phyloP scores from a whole-genome alignment of 2,113 vertebrate species.

The Ranitomeya imitator region DNA sequence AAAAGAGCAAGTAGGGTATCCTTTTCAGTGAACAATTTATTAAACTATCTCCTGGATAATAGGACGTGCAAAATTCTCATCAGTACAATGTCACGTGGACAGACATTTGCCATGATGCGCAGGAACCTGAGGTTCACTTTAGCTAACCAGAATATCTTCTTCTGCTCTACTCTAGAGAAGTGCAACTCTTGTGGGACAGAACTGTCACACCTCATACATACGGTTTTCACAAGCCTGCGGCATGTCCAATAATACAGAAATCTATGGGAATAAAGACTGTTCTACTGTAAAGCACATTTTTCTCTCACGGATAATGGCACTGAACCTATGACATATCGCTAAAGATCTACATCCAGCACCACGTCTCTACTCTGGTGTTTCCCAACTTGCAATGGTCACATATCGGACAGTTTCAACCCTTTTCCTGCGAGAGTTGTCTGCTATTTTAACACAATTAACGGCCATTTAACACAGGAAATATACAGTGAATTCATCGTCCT shows the following conservation, averaged over 20 bases:
- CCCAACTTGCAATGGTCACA: too few relatives aligned
- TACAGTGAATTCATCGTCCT: too few relatives aligned
- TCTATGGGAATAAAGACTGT: neutral
- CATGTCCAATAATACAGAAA: neutral
- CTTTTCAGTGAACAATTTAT: neutral
- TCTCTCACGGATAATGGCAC: too few relatives aligned
- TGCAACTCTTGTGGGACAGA: slow-evolving; percentile 21
- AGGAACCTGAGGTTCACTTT: slow-evolving; percentile 33
- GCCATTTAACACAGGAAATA: too few relatives aligned
- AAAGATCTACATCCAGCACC: too few relatives aligned
- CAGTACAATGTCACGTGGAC: neutral
- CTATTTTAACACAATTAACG: too few relatives aligned
- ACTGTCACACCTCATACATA: neutral
- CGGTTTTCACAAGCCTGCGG: too few relatives aligned
- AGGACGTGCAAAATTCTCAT: slow-evolving; percentile 4
- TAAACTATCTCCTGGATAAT: neutral
- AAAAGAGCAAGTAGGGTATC: neutral
- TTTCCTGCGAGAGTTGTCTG: too few relatives aligned
- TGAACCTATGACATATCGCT: too few relatives aligned
- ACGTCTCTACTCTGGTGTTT: too few relatives aligned
- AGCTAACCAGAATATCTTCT: slow-evolving; percentile 26
- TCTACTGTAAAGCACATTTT: too few relatives aligned
- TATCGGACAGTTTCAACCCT: too few relatives aligned
- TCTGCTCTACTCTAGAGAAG: slow-evolving; percentile 28
- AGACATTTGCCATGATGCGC: neutral